These are phyloP conservation scores for Platichthys stellatus DNA, from an alignment of 2,113 vertebrate species.

Conservation along the genomic window DNA sequence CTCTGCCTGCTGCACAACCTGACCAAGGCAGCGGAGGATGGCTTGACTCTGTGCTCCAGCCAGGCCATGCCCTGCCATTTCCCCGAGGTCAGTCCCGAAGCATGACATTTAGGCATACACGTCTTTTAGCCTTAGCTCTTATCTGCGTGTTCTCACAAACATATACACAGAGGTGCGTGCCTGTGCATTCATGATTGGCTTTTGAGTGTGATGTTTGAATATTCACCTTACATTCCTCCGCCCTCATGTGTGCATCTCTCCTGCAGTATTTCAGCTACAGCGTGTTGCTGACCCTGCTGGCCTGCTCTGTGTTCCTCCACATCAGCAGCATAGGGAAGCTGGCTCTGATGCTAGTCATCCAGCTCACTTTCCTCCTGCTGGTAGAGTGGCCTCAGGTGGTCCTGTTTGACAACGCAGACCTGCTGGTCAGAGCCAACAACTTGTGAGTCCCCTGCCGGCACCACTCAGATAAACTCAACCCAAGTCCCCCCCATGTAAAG, in stretches of 20 bases:
- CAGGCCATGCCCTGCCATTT: slow-evolving; percentile 87
- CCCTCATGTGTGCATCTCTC: not conserved
- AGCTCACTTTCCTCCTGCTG: slow-evolving; percentile 89
- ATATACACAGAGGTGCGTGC: no score
- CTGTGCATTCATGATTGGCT: not conserved
- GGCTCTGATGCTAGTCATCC: slow-evolving; percentile 90
- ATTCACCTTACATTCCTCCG: slow-evolving; percentile 3
- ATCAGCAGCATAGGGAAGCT: slow-evolving; percentile 97
- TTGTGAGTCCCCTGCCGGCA: slow-evolving; percentile 84
- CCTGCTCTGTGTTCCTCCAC: slow-evolving; percentile 97
- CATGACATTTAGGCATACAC: slow-evolving; percentile 29
- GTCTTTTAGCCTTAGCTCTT: not conserved
- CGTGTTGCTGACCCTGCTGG: slow-evolving; percentile 93
- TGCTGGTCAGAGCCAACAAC: slow-evolving; percentile 88
- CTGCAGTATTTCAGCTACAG: slow-evolving; percentile 94
- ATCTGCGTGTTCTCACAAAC: not conserved
- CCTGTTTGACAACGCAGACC: slow-evolving; percentile 94
- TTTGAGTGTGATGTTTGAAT: slow-evolving; percentile 22
- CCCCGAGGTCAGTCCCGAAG: slow-evolving; percentile 86
- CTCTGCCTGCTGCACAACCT: slow-evolving; percentile 88
- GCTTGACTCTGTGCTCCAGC: slow-evolving; percentile 81
- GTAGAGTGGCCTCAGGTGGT: slow-evolving; percentile 90
- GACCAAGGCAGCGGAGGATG: slow-evolving; percentile 82
- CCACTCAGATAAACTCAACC: not conserved
- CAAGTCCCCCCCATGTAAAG: not conserved